Evolutionary conservation across 2,888 invertebrate species (phyloP).

Genomic region (Meiosimyza decipiens): DNA sequence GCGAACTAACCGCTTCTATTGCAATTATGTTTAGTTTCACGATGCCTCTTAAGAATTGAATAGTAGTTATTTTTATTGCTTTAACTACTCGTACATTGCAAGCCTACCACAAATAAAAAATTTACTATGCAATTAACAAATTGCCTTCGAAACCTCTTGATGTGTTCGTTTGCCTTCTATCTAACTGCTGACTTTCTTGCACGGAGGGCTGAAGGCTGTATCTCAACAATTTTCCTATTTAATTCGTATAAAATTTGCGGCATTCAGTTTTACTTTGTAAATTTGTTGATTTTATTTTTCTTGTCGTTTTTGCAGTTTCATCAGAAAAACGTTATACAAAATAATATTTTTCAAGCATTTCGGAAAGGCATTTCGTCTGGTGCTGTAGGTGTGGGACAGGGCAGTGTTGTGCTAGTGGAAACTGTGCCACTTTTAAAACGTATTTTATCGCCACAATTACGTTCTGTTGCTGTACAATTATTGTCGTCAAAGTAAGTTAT

Average conservation of each 20-base stretch:
- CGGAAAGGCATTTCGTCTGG: slow-evolving; percentile 72
- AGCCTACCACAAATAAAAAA: slow-evolving; percentile 42
- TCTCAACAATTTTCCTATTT: too few relatives aligned
- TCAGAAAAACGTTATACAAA: slow-evolving; percentile 68
- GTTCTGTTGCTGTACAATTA: slow-evolving; percentile 73
- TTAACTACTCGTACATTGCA: background rate
- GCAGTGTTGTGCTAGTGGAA: slow-evolving; percentile 73
- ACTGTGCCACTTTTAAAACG: slow-evolving; percentile 77
- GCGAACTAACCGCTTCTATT: background rate
- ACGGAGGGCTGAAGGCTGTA: too few relatives aligned
- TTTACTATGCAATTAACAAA: slow-evolving; percentile 48
- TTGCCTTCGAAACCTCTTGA: slow-evolving; percentile 10
- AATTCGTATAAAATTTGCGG: too few relatives aligned
- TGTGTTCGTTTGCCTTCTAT: background rate
- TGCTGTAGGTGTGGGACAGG: slow-evolving; percentile 61
- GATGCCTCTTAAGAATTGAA: background rate
- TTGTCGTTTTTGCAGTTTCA: slow-evolving; percentile 67
- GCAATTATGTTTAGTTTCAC: background rate
- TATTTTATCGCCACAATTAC: slow-evolving; percentile 78
- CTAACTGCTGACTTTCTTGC: background rate
- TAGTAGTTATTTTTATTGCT: background rate
- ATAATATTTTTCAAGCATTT: slow-evolving; percentile 72
- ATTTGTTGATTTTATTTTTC: slow-evolving; percentile 4
- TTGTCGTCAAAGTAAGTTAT: slow-evolving; percentile 62
- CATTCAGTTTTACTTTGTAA: background rate